Evolutionary conservation across 1,140 invertebrate species (phyloP).

Genomic region (Prorops nasuta): DNA sequence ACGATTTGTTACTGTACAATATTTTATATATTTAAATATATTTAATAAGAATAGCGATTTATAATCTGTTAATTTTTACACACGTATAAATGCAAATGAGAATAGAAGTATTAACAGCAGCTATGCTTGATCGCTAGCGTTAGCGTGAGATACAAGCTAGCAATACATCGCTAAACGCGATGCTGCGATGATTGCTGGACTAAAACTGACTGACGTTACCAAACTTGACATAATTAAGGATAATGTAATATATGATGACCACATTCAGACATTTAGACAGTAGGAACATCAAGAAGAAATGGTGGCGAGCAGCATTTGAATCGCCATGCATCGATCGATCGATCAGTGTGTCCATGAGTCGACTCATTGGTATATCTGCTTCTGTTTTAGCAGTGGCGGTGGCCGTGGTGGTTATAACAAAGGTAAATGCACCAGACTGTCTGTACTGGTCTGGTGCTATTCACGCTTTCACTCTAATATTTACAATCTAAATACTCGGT

Average conservation of each 20-base stretch:
- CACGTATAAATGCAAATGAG: too few species aligned
- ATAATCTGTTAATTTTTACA: too few species aligned
- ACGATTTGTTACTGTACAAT: too few species aligned
- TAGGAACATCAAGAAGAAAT: slow-evolving; percentile 62
- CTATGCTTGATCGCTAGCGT: too few species aligned
- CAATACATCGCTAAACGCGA: too few species aligned
- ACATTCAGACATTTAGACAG: slow-evolving; percentile 58
- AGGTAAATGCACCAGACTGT: slow-evolving; percentile 77
- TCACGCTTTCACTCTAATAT: slow-evolving; percentile 68
- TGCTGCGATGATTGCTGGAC: too few species aligned
- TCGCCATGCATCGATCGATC: slow-evolving; percentile 66
- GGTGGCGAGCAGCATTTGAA: slow-evolving; percentile 62
- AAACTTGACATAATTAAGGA: slow-evolving; percentile 40
- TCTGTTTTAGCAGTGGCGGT: slow-evolving; percentile 83
- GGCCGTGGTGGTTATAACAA: slow-evolving; percentile 83
- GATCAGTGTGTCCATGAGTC: slow-evolving; percentile 64
- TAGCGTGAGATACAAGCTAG: too few species aligned
- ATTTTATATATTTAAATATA: too few species aligned
- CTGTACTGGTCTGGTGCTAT: slow-evolving; percentile 64
- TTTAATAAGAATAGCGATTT: too few species aligned
- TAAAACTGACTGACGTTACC: slow-evolving; percentile 43
- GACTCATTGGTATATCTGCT: slow-evolving; percentile 62
- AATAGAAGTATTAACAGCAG: too few species aligned
- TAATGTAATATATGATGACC: slow-evolving; percentile 48
- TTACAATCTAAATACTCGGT: slow-evolving; percentile 56